Conservation (phyloP, 2,797 vertebrate species). For the Xenentodon cancila region DNA sequence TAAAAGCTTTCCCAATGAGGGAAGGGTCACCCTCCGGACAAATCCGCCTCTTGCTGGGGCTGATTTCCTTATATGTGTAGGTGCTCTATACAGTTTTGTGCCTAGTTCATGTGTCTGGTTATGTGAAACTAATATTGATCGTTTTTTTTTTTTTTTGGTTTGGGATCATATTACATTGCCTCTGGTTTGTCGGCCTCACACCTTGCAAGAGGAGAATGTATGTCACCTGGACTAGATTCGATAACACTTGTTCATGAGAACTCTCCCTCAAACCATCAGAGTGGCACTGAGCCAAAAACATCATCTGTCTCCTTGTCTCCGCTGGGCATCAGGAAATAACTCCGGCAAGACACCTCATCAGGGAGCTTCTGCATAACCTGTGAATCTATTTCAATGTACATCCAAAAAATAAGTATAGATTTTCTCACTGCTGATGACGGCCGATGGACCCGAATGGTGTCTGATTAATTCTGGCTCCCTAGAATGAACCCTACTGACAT, state of each 20-base stretch:
- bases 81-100: constrained; percentile 6
- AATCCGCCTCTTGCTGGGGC: constrained; percentile 2
- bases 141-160: constrained; percentile 57
- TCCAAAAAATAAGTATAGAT: background rate
- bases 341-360: constrained; percentile 20
- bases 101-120: too few relatives aligned
- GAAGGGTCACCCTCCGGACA: constrained; percentile 33
- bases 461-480: background rate
- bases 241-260: constrained; percentile 73
- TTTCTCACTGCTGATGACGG: background rate
- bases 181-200: constrained; percentile 55
- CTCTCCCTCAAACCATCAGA: constrained; percentile 56
- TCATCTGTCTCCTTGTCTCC: constrained; percentile 33
- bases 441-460: background rate
- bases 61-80: constrained; percentile 22
- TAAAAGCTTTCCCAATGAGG: constrained; percentile 15
- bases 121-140: constrained; percentile 68
- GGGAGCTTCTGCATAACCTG: background rate
- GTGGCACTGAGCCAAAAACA: constrained; percentile 32
- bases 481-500: background rate
- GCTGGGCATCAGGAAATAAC: constrained; percentile 22
- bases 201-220: constrained; percentile 75
- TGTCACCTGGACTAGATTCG: constrained; percentile 74
- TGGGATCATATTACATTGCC: constrained; percentile 54
- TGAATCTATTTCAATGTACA: background rate